phyloP scores from a whole-genome alignment of 2,113 vertebrate species.

The Terrapene triunguis region DNA sequence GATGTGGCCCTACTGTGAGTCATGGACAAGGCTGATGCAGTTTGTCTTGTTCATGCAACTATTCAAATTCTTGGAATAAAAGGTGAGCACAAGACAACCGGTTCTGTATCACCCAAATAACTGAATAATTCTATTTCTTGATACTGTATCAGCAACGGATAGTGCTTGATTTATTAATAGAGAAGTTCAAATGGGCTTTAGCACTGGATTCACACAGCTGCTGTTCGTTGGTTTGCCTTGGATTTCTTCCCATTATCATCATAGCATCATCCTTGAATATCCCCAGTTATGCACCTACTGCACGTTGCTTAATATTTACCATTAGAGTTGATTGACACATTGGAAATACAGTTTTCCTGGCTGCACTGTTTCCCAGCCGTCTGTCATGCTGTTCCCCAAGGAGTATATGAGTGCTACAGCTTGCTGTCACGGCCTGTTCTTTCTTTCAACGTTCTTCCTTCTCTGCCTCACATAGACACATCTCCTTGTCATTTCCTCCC shows the following conservation, averaged over 20 bases:
- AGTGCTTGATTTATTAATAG: not conserved
- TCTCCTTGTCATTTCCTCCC: not conserved
- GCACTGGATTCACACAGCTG: not conserved
- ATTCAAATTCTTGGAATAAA: not conserved
- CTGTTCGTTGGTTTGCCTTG: not conserved
- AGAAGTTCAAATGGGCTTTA: not conserved
- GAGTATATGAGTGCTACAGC: not conserved
- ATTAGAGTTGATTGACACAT: not conserved
- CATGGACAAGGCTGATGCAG: not conserved
- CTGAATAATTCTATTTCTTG: not conserved
- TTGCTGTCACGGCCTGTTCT: fast-evolving
- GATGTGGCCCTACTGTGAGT: not conserved
- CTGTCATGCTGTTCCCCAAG: not conserved
- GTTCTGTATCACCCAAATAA: not conserved
- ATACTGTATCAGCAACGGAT: not conserved
- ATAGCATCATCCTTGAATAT: not conserved
- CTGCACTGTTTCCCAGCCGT: not conserved
- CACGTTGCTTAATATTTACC: fast-evolving
- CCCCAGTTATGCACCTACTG: not conserved
- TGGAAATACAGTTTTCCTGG: fast-evolving
- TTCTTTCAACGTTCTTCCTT: not conserved
- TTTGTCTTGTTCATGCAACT: not conserved
- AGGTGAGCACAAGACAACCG: not conserved
- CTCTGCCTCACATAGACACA: not conserved
- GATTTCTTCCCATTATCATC: not conserved